Base-by-base conservation (phyloP, 2,113 vertebrate species). In the Ascaphus truei region DNA sequence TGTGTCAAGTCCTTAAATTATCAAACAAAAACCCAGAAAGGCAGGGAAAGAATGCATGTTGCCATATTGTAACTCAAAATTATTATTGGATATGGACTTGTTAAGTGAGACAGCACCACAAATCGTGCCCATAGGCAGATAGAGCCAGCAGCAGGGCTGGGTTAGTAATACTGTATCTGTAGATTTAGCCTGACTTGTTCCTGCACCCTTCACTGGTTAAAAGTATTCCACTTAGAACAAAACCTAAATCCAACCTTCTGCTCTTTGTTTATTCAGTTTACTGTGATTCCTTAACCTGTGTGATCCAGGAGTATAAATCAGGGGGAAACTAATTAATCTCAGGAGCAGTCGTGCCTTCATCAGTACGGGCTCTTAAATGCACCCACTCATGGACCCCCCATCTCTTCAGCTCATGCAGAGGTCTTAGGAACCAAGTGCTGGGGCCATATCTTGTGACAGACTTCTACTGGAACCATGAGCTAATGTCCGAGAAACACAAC, bases 241-340 rank as follows among this genome's bases (percentile, higher is more conserved):
- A 90, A 88, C 89, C 88, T 71, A 61, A 27, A 30, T 36, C 79
- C 68, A 34, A 48, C 62, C 69, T 25, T 39, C 60, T 80, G 63
- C 77, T n/a, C n/a, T 77, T 79, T 81, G 81, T 83, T 84, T 84
- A 80, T 85, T 84, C 83, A 87, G 84, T 86, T 86, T 89, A 86
- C 85, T 80, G 78, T 76, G 83, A 83, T 88, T 88, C 83, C 83
- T 66, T 80, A 86, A 81, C 78, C 80, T 30, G 43, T 75, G 59
- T 75, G 77, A 78, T 80, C 77, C 79, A 78, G 57, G 45, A 1
- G 9, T 34, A 77, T 88, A 87, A 89, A 90, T 88, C 84, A 59
- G 71, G 22, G 10, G 56, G 68, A 34, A 0, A 8, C 41, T 86
- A 85, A 86, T 88, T 87, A 83, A 84, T 75, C 31, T 37, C 18